These are phyloP conservation scores for Pavo muticus DNA, from an alignment of 2,113 vertebrate species.

Conservation along the genomic window DNA sequence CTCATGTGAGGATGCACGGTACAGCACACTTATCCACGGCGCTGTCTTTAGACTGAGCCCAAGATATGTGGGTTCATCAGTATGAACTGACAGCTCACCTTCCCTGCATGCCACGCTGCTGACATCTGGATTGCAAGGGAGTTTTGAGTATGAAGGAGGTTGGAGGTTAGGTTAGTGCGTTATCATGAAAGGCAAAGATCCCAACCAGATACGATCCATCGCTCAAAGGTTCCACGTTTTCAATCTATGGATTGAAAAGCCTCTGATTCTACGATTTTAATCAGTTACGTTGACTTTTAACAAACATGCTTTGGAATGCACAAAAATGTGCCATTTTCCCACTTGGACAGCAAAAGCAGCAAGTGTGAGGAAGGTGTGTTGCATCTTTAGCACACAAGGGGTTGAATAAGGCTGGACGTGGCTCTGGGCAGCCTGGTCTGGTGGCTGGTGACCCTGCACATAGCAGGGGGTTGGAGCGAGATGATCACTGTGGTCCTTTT, in stretches of 20 bases:
- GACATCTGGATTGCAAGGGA: neutral
- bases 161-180: neutral
- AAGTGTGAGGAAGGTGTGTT: neutral
- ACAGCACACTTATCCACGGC: no score
- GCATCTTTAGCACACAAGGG: no score
- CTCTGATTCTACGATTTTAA: neutral
- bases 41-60: rapidly evolving
- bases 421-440: no score
- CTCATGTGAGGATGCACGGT: neutral
- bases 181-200: neutral
- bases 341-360: neutral
- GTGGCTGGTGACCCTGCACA: no score
- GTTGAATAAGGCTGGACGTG: no score
- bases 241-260: no score
- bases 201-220: neutral
- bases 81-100: neutral
- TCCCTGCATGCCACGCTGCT: rapidly evolving
- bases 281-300: neutral
- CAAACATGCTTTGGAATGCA: neutral
- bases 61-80: neutral
- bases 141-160: neutral
- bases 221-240: neutral
- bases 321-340: neutral
- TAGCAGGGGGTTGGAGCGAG: no score
- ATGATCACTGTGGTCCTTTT: no score